Evolutionary conservation across 1,140 invertebrate genomes (phyloP).

Genomic region (honey bee (Apis mellifera)): DNA sequence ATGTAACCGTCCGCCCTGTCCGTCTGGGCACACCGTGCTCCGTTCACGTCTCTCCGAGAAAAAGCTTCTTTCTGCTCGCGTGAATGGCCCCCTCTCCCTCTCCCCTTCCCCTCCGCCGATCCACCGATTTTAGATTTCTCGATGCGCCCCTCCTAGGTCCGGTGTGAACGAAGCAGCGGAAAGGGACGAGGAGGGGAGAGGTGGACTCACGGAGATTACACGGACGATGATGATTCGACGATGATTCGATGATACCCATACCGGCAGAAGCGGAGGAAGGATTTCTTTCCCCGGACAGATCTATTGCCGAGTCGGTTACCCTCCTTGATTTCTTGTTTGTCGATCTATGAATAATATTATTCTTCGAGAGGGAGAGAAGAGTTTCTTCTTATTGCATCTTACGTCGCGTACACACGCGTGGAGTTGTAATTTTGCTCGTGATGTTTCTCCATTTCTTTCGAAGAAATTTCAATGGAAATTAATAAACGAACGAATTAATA

Average conservation of each 20-base stretch:
- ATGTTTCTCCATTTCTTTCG: no score
- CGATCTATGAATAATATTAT: no score
- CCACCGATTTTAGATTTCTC: constrained; percentile 40
- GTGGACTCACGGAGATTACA: background rate
- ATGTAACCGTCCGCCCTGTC: constrained; percentile 62
- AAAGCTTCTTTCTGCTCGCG: constrained; percentile 54
- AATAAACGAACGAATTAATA: no score
- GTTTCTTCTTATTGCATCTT: no score
- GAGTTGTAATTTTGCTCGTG: no score
- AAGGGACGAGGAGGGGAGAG: background rate
- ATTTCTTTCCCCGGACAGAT: background rate
- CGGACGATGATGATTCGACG: background rate
- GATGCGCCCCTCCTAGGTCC: background rate
- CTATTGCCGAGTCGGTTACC: no score
- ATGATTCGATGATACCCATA: no score
- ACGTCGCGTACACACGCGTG: no score
- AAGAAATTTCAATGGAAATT: no score
- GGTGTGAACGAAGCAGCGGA: background rate
- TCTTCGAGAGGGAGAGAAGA: no score
- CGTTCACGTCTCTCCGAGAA: constrained; percentile 29
- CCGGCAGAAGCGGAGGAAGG: no score
- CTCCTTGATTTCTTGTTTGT: no score
- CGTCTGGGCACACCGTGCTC: constrained; percentile 8
- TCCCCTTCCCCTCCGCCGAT: constrained; percentile 52
- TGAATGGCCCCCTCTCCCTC: constrained; percentile 46